Evolutionary conservation across 2,797 vertebrate genomes (phyloP).

Genomic region (Chlorospingus semifuscus): DNA sequence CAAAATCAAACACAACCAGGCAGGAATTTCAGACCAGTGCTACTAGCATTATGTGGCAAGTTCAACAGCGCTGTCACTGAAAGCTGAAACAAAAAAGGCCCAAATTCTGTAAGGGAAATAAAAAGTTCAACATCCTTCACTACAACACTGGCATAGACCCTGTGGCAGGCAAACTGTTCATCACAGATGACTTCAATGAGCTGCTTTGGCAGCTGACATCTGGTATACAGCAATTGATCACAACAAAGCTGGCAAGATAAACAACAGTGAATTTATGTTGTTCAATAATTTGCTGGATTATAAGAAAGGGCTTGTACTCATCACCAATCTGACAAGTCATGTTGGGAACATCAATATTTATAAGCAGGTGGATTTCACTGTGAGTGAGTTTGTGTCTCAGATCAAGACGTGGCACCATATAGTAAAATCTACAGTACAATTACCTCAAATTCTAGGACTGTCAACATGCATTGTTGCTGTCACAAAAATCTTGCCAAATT

Average conservation of each 20-base stretch:
- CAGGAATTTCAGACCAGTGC: neutral
- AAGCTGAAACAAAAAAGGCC: neutral
- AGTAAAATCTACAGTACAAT: slow-evolving; percentile 50
- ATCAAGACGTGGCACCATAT: slow-evolving; percentile 37
- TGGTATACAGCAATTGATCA: slow-evolving; percentile 56
- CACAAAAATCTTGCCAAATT: slow-evolving; percentile 48
- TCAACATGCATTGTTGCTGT: slow-evolving; percentile 27
- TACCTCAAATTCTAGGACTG: slow-evolving; percentile 21
- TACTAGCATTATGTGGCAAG: fast-evolving
- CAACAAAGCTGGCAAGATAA: slow-evolving; percentile 51
- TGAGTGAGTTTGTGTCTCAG: slow-evolving; percentile 46
- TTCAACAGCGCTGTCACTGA: neutral
- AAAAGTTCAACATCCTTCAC: neutral
- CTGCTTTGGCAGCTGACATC: slow-evolving; percentile 61
- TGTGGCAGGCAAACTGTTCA: slow-evolving; percentile 41
- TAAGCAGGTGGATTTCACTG: slow-evolving; percentile 53
- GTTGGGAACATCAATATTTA: slow-evolving; percentile 65
- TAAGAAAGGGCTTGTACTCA: slow-evolving; percentile 55
- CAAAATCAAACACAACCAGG: neutral
- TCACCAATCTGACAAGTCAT: slow-evolving; percentile 55
- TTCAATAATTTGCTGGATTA: slow-evolving; percentile 60
- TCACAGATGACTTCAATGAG: slow-evolving; percentile 52
- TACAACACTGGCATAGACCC: neutral
- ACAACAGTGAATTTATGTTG: slow-evolving; percentile 48
- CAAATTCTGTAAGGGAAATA: neutral